phyloP scores from a whole-genome alignment of 1,140 invertebrate species.

The Caenorhabditis brenneri region DNA sequence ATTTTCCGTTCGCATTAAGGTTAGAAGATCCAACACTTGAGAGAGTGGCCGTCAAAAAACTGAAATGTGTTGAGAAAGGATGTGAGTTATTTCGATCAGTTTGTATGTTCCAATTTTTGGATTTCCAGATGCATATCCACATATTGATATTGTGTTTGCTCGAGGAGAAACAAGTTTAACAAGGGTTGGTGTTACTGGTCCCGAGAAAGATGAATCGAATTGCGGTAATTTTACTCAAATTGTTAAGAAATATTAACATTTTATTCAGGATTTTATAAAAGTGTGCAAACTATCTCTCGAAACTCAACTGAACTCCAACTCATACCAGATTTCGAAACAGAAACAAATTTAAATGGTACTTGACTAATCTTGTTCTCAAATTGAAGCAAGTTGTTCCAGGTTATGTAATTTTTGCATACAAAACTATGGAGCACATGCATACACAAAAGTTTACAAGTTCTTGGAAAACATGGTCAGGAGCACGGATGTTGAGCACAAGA shows the following conservation, averaged over 20 bases:
- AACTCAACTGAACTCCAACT: background rate
- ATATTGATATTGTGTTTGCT: conserved; percentile 30
- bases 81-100: background rate
- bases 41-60: conserved; percentile 4
- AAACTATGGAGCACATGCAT: conserved; percentile 51
- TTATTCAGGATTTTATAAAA: conserved; percentile 38
- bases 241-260: background rate
- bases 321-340: background rate
- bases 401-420: conserved; percentile 47
- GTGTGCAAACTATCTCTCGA: conserved; percentile 33
- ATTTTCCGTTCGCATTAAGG: background rate
- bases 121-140: conserved; percentile 24
- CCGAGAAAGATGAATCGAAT: background rate
- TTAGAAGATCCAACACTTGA: conserved; percentile 38
- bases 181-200: too few relatives aligned
- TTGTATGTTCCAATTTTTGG: background rate
- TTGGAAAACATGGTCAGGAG: conserved; percentile 52
- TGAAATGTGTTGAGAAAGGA: conserved; percentile 47
- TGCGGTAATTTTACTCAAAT: background rate
- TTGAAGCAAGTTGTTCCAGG: background rate
- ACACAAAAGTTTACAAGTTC: conserved; percentile 10
- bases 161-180: background rate
- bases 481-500: conserved; percentile 9
- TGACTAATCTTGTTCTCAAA: background rate
- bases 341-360: conserved; percentile 1